Evolutionary conservation across 2,797 vertebrate genomes (phyloP), one percentile per base, ranked within the genome.

Genomic region (Acanthopagrus latus): DNA sequence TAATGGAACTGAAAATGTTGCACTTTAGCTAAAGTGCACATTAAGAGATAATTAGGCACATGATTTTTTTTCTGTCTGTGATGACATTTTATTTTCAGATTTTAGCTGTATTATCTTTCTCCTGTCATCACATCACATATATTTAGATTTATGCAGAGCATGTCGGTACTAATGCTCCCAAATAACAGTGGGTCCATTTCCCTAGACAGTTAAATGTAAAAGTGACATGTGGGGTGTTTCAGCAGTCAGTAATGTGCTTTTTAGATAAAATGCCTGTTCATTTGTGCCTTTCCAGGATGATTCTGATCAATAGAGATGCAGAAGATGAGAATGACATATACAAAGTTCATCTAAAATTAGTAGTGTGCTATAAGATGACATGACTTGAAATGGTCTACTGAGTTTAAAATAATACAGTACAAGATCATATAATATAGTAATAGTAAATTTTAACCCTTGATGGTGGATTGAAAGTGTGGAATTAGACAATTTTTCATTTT

Each of bases 81-180:
- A 21, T 43, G 76, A 33, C 1, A 2, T 64, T 78, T 70, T 54
- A 13, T 51, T 17, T 48, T 59, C 65, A 56, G 25, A 69, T 2
- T 17, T 4, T 23, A 3, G 4, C 2, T 10, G 1, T 64, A 18
- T 33, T 33, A 11, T 64, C 16, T 38, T 43, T 0, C 48, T 60
- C 10, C 16, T 54, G 47, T 51, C 47, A 27, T 68, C 25, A 38
- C 27, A 7, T 72, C 41, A 33, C 25, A 7, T 46, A 51, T 52
- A 43, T 71, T 48, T 57, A 51, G n/a, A 46, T 57, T 71, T 21
- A 62, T 65, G 17, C 59, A 29, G 33, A 74, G 50, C 11, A 8
- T 17, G 23, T 71, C 1, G 0, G 21, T 13, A 18, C 20, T 62
- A 33, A 80, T 77, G 68, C 43, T 59, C 38, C 38, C 1, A 41